Base-by-base conservation (phyloP, 2,888 invertebrate genomes). In the Anoplius nigerrimus region DNA sequence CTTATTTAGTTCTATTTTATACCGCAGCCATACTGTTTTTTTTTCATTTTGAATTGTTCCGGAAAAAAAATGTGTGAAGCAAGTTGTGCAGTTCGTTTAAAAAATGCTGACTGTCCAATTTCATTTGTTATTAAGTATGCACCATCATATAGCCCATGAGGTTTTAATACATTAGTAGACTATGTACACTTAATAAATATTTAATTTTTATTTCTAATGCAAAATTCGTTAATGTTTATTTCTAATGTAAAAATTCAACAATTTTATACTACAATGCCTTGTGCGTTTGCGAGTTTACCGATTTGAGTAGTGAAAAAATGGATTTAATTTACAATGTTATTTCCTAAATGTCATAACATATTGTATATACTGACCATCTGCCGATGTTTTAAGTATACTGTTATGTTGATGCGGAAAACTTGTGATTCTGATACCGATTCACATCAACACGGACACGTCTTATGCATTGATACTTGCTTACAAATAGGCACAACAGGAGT, bases 401-500 rank as follows among this genome's bases (percentile, higher is more conserved):
- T 62, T 67, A 66, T 43, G 55, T 48, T 65, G 63, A 62, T 51
- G 46, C 53, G 54, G 24, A 58, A 63, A 16, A 60, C 27, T 24
- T 62, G 22, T 58, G 60, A 69, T 66, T 78, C 74, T 72, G 70
- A 72, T 69, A 75, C 80, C 69, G 75, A 74, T 78, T 63, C 79
- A 80, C 74, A 79, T 68, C 74, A 76, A 79, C 75, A 78, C 74
- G 72, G 72, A 74, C 45, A 76, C 56, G 27, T 71, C 75, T 79
- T 75, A 74, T 74, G 71, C 74, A 79, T 78, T 75, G 74, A 81
- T 79, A 77, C 71, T 76, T 78, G 72, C 77, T 81, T 81, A 82
- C 80, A 82, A 82, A 77, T 86, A 86, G 84, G 85, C 86, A 86
- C 83, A 81, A 82, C 82, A 83, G 83, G 82, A 83, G 76, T 80